Conservation (phyloP, 2,888 invertebrate genomes). For the Rotaria socialis region DNA sequence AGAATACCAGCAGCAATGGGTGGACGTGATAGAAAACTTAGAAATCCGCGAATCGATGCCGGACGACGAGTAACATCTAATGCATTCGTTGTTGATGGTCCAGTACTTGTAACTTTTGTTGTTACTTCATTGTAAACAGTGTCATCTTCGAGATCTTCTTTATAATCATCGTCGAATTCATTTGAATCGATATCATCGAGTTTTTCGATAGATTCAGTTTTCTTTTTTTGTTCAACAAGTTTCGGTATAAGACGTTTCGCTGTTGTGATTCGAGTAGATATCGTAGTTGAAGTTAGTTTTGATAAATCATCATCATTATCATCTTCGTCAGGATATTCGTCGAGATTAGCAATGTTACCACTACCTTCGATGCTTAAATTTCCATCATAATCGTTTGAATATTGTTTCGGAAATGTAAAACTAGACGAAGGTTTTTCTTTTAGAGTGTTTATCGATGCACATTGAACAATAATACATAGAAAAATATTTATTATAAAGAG, state of each 20-base stretch:
- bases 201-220: not conserved
- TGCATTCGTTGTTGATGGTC: not conserved
- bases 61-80: not conserved
- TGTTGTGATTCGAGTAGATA: not conserved
- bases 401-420: not conserved
- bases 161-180: slow-evolving; percentile 2
- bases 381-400: not conserved
- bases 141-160: not conserved
- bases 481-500: not conserved
- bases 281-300: not conserved
- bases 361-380: not conserved
- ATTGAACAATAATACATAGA: not conserved
- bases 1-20: not conserved
- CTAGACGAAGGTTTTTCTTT: not conserved
- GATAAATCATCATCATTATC: not conserved
- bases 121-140: not conserved
- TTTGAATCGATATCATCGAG: not conserved
- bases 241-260: not conserved
- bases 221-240: not conserved
- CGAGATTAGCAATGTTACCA: not conserved
- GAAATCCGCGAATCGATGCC: not conserved
- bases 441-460: not conserved
- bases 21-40: slow-evolving; percentile 15
- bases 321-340: not conserved
- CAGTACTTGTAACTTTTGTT: not conserved